Conservation (phyloP, 2,113 vertebrate species). For the Tympanuchus pallidicinctus region DNA sequence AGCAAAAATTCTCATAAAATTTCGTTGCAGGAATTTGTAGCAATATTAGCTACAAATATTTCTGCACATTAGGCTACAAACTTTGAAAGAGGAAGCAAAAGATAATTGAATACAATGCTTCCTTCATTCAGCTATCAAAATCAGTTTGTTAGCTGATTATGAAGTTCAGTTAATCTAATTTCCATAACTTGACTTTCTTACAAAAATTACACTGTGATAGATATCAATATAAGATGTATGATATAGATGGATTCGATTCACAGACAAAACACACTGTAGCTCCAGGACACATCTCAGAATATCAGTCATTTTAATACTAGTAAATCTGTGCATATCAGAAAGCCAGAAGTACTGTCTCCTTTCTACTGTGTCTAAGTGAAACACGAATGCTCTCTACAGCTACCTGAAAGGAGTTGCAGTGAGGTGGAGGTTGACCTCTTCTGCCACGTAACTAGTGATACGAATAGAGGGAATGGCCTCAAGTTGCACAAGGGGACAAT, state of each 20-base stretch:
- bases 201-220: background rate
- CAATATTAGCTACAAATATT: background rate
- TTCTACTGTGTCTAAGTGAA: background rate
- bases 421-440: too few species aligned
- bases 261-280: background rate
- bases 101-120: background rate
- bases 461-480: too few species aligned
- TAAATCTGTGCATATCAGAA: constrained; percentile 14
- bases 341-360: background rate
- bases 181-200: background rate
- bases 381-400: background rate
- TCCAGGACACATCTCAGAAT: background rate
- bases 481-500: too few species aligned
- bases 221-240: background rate
- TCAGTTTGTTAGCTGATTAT: background rate
- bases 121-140: background rate
- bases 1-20: constrained; percentile 7
- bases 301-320: background rate
- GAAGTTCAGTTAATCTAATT: background rate
- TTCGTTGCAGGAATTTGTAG: background rate
- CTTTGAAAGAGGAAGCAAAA: background rate
- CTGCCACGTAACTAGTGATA: too few species aligned
- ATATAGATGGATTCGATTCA: background rate
- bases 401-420: too few species aligned
- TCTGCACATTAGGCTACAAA: background rate